Percentiles rank a stretch among this genome's conserved stretches.
Conservation (phyloP, 2,888 invertebrate species). For the Uropetala carovei region DNA sequence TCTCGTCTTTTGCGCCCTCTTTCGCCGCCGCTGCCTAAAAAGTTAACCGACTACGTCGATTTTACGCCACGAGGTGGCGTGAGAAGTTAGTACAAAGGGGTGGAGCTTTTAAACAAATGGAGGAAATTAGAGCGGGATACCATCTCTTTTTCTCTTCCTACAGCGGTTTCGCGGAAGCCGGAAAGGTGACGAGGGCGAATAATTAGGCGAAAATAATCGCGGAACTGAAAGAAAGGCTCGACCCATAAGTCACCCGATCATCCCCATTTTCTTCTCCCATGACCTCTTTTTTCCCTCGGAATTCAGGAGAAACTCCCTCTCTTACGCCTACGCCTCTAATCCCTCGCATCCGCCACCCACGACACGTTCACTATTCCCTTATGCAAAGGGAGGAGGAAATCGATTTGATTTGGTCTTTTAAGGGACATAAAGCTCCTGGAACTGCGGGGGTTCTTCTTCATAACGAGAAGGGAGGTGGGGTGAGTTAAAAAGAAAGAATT, state of each 20-base stretch:
- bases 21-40: neutral
- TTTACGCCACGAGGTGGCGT: too few relatives aligned
- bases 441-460: neutral
- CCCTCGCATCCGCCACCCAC: too few relatives aligned
- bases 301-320: neutral
- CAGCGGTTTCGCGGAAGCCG: conserved; percentile 11
- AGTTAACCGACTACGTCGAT: too few relatives aligned
- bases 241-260: conserved; percentile 17
- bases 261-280: neutral
- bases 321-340: neutral
- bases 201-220: conserved; percentile 1
- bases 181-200: neutral
- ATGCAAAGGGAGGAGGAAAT: neutral
- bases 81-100: neutral
- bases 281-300: neutral
- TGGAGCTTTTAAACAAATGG: neutral
- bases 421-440: neutral
- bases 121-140: neutral
- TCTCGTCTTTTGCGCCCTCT: neutral
- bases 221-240: neutral
- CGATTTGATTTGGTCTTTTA: neutral
- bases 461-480: neutral
- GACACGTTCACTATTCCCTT: neutral
- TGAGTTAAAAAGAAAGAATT: neutral
- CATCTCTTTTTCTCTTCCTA: neutral